Conservation (phyloP, 2,113 vertebrate species). For the Bostrychus sinensis region DNA sequence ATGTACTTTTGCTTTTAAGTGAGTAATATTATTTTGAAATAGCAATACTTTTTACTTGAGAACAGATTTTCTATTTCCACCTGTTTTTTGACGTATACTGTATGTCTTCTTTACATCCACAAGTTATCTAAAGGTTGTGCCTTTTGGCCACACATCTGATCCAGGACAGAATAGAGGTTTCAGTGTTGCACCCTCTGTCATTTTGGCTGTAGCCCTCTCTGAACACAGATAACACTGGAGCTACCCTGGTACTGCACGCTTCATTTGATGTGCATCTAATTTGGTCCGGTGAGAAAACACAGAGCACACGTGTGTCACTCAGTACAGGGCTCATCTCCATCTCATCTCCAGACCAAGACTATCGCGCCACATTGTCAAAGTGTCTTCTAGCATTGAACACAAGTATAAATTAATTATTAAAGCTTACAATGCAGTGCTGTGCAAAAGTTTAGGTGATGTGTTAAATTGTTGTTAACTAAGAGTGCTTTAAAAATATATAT, state of each 20-base stretch:
- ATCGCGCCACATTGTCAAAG: constrained; percentile 1
- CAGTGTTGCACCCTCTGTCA: constrained; percentile 36
- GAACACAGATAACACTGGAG: constrained; percentile 52
- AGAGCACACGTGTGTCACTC: constrained; percentile 67
- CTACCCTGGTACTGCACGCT: constrained; percentile 55
- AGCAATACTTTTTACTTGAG: not conserved
- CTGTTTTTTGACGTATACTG: not conserved
- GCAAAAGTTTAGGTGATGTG: too few species aligned
- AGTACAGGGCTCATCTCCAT: constrained; percentile 29
- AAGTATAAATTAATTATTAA: too few species aligned
- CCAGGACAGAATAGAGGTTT: constrained; percentile 33
- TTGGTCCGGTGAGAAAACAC: constrained; percentile 78
- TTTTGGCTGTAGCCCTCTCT: constrained; percentile 8
- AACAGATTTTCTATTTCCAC: not conserved
- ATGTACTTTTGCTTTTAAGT: not conserved
- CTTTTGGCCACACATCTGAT: constrained; percentile 36
- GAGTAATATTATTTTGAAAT: not conserved
- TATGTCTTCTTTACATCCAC: not conserved
- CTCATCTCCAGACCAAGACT: constrained; percentile 8
- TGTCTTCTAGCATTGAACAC: constrained; percentile 10
- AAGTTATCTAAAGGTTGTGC: constrained; percentile 26
- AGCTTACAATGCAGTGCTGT: too few species aligned
- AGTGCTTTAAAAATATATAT: too few species aligned
- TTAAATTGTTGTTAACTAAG: too few species aligned
- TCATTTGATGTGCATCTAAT: constrained; percentile 75